Percentiles rank a stretch among this genome's conserved stretches.
These are phyloP conservation scores for Coptotermes formosanus DNA, from an alignment of 1,140 invertebrate species.

Conservation along the genomic window DNA sequence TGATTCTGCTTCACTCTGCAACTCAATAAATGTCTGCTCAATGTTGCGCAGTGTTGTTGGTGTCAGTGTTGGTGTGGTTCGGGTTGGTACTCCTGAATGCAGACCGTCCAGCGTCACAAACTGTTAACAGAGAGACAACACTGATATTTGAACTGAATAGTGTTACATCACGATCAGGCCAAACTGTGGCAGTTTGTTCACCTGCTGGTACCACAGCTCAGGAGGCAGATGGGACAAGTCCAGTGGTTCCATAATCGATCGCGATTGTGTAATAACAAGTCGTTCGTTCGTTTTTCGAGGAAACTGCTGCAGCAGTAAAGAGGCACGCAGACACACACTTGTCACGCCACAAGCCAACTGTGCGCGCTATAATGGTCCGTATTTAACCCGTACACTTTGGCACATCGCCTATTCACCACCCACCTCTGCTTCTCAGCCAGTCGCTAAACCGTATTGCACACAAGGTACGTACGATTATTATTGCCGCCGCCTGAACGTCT, in stretches of 20 bases:
- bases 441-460: background rate
- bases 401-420: background rate
- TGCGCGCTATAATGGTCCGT: background rate
- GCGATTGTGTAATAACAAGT: slow-evolving; percentile 26
- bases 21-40: slow-evolving; percentile 71
- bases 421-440: background rate
- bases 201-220: slow-evolving; percentile 76
- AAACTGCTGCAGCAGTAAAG: background rate
- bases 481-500: background rate
- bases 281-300: slow-evolving; percentile 32
- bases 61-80: slow-evolving; percentile 88
- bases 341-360: background rate
- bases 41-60: slow-evolving; percentile 90
- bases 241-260: slow-evolving; percentile 62
- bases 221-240: slow-evolving; percentile 77
- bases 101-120: slow-evolving; percentile 77
- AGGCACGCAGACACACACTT: background rate
- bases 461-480: background rate
- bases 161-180: background rate
- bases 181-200: slow-evolving; percentile 44
- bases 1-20: slow-evolving; percentile 63
- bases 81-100: slow-evolving; percentile 81
- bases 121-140: slow-evolving; percentile 48
- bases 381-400: background rate
- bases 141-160: background rate